These are phyloP conservation scores for Corvus cornix DNA, from an alignment of 2,113 vertebrate genomes.

Conservation along the genomic window DNA sequence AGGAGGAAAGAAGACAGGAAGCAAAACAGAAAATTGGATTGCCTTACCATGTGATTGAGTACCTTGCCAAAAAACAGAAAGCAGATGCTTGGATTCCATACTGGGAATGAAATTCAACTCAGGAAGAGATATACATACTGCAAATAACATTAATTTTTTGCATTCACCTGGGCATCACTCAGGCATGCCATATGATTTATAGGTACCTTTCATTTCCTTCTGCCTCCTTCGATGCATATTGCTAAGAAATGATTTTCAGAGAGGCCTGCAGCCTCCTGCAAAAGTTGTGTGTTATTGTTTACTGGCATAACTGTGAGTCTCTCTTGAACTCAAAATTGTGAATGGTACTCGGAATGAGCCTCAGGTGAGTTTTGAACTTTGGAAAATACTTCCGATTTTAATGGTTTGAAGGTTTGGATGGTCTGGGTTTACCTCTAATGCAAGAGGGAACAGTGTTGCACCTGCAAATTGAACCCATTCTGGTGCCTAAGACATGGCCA, in stretches of 20 bases:
- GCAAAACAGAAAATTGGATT: slow-evolving; percentile 57
- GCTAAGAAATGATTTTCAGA: slow-evolving; percentile 38
- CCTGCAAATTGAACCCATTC: neutral
- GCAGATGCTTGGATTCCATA: slow-evolving; percentile 60
- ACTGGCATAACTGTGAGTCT: neutral
- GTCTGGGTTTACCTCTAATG: neutral
- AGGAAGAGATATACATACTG: slow-evolving; percentile 75
- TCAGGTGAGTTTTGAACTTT: slow-evolving; percentile 7
- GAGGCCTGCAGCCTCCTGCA: slow-evolving; percentile 33
- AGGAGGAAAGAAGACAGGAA: slow-evolving; percentile 45
- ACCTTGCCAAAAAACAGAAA: slow-evolving; percentile 74
- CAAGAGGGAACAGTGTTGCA: neutral
- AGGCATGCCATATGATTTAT: slow-evolving; percentile 67
- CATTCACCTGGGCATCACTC: slow-evolving; percentile 58
- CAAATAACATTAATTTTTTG: slow-evolving; percentile 58
- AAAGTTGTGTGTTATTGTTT: neutral
- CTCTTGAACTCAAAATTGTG: slow-evolving; percentile 10
- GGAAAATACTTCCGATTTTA: neutral
- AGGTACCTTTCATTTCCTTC: slow-evolving; percentile 63
- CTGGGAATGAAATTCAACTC: slow-evolving; percentile 77
- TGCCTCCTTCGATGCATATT: neutral
- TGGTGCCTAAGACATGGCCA: neutral
- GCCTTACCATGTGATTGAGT: slow-evolving; percentile 74
- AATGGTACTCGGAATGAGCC: neutral
- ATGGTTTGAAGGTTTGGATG: neutral